phyloP scores from a whole-genome alignment of 2,888 invertebrate species.

The Machimus rusticus region DNA sequence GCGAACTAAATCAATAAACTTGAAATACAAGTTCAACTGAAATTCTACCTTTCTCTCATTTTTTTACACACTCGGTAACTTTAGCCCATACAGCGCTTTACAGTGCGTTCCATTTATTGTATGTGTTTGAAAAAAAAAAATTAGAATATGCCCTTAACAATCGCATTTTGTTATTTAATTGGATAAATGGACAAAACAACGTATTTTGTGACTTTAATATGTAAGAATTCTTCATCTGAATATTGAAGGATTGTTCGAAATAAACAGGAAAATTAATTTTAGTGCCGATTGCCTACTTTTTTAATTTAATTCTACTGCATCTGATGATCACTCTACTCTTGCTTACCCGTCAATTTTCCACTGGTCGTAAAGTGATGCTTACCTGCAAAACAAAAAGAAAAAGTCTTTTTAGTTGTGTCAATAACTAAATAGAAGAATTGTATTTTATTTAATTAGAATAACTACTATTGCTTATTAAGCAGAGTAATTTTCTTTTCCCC shows the following conservation, averaged over 20 bases:
- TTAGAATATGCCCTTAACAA: no score
- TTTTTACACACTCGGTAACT: no score
- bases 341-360: conserved; percentile 43
- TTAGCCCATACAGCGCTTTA: no score
- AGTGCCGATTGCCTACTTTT: not conserved
- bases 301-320: not conserved
- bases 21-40: not conserved
- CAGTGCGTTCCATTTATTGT: no score
- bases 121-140: no score
- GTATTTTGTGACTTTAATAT: not conserved
- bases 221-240: not conserved
- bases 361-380: conserved; percentile 43
- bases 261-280: not conserved
- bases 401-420: conserved; percentile 48
- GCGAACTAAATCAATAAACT: no score
- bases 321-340: not conserved
- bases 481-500: not conserved
- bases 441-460: not conserved
- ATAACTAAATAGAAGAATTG: not conserved
- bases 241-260: not conserved
- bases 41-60: no score
- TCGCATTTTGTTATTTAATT: not conserved
- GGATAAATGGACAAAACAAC: not conserved
- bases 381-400: conserved; percentile 40
- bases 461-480: not conserved